phyloP scores from a whole-genome alignment of 2,888 invertebrate genomes.

The Microplitis manilae region DNA sequence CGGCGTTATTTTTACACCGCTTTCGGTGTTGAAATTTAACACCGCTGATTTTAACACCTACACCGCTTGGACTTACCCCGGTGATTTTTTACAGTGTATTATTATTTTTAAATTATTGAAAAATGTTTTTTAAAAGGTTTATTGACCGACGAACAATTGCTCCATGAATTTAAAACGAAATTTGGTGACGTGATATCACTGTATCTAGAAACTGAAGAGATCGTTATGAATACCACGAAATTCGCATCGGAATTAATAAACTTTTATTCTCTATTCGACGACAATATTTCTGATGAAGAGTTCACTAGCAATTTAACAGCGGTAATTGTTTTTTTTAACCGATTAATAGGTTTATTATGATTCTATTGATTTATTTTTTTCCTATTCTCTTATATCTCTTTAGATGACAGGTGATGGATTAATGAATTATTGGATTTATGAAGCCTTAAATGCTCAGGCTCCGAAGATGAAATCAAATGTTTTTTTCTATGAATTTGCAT shows the following conservation, averaged over 20 bases:
- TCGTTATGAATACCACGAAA: conserved; percentile 44
- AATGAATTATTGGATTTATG: conserved; percentile 52
- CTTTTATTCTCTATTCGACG: conserved; percentile 44
- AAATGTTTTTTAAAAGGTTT: conserved; percentile 28
- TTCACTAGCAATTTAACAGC: conserved; percentile 31
- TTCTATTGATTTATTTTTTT: conserved; percentile 13
- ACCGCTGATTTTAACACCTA: no score
- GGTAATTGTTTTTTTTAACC: conserved; percentile 31
- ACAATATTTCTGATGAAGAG: not conserved
- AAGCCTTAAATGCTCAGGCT: conserved; percentile 47
- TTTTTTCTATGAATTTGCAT: conserved; percentile 60
- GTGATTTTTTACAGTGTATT: no score
- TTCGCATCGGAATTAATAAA: conserved; percentile 51
- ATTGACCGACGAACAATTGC: conserved; percentile 34
- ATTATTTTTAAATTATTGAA: not conserved
- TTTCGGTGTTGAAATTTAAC: no score
- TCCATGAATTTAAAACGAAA: conserved; percentile 45
- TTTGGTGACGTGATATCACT: conserved; percentile 45
- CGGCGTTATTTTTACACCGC: no score
- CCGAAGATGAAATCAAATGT: conserved; percentile 55
- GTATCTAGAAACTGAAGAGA: conserved; percentile 47
- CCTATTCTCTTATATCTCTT: not conserved
- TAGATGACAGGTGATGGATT: conserved; percentile 55
- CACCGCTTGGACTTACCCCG: no score
- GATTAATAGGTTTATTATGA: not conserved